Percentiles rank a stretch among this genome's conserved stretches.
Conservation (phyloP, 1,140 invertebrate species). For the Eufriesea mexicana region DNA sequence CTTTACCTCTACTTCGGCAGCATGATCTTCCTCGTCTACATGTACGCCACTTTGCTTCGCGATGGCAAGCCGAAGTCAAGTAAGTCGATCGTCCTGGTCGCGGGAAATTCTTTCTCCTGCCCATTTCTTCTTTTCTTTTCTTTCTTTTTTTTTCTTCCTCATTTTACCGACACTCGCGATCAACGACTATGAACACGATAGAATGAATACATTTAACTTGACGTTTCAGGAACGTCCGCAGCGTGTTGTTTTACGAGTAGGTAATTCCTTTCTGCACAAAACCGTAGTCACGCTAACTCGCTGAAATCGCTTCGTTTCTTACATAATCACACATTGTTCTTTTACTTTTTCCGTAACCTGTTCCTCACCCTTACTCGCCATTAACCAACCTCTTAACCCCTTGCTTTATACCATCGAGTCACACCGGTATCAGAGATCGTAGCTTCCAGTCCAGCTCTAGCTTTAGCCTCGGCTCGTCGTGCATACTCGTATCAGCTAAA, state of each 20-base stretch:
- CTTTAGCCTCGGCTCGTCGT: too few species aligned
- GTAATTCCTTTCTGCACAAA: constrained; percentile 7
- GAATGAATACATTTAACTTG: constrained; percentile 14
- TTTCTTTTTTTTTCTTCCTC: not conserved
- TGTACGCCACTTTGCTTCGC: constrained; percentile 90
- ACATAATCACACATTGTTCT: not conserved
- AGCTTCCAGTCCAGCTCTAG: too few species aligned
- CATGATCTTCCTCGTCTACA: constrained; percentile 93
- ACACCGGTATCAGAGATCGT: too few species aligned
- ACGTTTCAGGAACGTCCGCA: constrained; percentile 20
- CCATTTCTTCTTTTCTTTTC: not conserved
- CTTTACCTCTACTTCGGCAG: constrained; percentile 94
- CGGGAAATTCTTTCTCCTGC: not conserved
- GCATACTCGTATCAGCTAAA: too few species aligned
- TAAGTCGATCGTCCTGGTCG: constrained; percentile 56
- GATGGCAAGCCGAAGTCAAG: constrained; percentile 82
- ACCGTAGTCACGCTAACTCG: not conserved
- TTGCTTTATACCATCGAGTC: too few species aligned
- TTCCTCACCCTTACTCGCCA: too few species aligned
- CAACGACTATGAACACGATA: not conserved
- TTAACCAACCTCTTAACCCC: too few species aligned
- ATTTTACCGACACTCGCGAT: too few species aligned
- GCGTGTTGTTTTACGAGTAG: constrained; percentile 34
- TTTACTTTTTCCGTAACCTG: too few species aligned
- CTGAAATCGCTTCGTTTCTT: not conserved